Percentiles rank a stretch among this genome's conserved stretches.
These are phyloP conservation scores for Urophycis tenuis DNA, from an alignment of 2,797 vertebrate species.

Conservation along the genomic window DNA sequence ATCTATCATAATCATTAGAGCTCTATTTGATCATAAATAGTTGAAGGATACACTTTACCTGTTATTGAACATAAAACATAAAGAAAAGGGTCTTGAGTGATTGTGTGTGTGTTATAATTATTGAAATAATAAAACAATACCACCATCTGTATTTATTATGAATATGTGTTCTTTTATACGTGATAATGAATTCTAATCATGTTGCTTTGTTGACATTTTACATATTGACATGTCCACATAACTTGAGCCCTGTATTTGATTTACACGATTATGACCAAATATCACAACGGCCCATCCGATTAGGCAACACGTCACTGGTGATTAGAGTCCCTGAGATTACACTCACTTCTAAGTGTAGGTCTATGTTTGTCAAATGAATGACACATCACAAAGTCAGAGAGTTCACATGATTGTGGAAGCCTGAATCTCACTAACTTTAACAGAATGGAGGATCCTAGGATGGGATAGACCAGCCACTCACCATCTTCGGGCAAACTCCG, in stretches of 20 bases:
- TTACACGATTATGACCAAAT: neutral
- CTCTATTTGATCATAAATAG: neutral
- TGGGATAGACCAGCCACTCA: conserved; percentile 44
- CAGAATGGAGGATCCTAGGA: neutral
- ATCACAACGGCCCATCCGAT: neutral
- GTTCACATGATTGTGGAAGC: neutral
- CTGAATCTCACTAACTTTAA: neutral
- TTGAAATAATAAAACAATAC: neutral
- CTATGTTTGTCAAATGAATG: neutral
- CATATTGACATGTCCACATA: neutral
- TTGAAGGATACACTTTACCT: too few species aligned
- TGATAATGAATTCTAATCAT: neutral
- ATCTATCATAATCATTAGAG: too few species aligned
- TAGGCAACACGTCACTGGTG: neutral
- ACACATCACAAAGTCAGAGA: neutral
- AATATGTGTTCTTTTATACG: neutral
- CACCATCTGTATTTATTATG: neutral
- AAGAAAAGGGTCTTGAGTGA: neutral
- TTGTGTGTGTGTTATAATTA: neutral
- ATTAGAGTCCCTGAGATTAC: neutral
- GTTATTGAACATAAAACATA: too few species aligned
- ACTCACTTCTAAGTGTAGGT: conserved; percentile 2
- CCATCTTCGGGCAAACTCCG: conserved; percentile 88
- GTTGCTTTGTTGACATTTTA: neutral
- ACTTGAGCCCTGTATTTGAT: neutral